Conservation (phyloP, 2,888 invertebrate genomes). For the Pammene aurita region DNA sequence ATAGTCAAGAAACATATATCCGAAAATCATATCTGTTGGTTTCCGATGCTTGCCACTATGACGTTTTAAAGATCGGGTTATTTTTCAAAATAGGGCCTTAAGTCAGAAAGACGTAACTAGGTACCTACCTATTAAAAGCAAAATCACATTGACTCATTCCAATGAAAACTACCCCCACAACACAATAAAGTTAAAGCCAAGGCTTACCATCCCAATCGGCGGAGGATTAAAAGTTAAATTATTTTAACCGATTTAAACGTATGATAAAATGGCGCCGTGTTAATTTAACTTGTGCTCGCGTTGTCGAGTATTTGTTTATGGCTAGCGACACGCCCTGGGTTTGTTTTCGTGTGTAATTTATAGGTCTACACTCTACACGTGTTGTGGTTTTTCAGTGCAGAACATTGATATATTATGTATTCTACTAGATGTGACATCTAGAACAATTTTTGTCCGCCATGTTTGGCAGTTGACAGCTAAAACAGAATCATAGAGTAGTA, state of each 20-base stretch:
- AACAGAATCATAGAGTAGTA: no score
- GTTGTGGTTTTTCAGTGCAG: neutral
- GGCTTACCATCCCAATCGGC: constrained; percentile 31
- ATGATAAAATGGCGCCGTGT: constrained; percentile 64
- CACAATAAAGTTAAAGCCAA: constrained; percentile 26
- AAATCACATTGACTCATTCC: neutral
- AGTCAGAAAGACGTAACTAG: no score
- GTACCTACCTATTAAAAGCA: neutral
- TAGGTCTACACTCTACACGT: neutral
- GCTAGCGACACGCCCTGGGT: constrained; percentile 31
- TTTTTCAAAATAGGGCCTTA: no score
- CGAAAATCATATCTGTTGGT: no score
- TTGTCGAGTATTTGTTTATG: constrained; percentile 43
- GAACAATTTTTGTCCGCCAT: no score
- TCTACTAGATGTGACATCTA: no score
- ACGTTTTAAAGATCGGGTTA: no score
- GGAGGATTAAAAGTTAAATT: constrained; percentile 72
- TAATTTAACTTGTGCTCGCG: constrained; percentile 68
- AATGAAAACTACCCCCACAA: constrained; percentile 17
- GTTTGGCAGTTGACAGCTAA: no score
- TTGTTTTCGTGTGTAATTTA: constrained; percentile 26
- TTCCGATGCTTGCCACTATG: no score
- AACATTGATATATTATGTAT: no score
- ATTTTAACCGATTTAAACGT: constrained; percentile 72
- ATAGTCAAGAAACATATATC: no score